Percentiles rank a stretch among this genome's conserved stretches.
phyloP scores from a whole-genome alignment of 2,797 vertebrate genomes.

The Hapalemur alaotrensis region DNA sequence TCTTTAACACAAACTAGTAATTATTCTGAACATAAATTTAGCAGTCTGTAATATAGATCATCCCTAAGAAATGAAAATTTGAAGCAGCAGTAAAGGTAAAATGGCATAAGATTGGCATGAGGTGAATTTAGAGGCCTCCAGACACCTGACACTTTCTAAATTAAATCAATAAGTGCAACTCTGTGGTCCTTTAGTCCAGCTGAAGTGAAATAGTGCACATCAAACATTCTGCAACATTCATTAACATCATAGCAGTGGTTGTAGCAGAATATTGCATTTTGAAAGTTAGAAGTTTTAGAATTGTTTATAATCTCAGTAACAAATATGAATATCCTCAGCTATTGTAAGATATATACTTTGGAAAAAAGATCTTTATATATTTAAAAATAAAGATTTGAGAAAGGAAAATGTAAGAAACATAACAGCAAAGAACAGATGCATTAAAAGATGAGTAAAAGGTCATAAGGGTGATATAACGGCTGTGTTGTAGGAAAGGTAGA shows the following conservation, averaged over 20 bases:
- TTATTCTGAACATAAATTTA: conserved; percentile 45
- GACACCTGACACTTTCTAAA: neutral
- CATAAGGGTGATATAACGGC: no score
- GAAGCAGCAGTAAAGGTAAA: neutral
- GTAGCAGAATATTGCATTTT: neutral
- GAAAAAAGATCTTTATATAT: neutral
- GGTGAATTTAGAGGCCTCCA: conserved; percentile 44
- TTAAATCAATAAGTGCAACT: conserved; percentile 5
- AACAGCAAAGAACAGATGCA: neutral
- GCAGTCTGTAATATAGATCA: neutral
- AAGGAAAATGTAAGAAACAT: neutral
- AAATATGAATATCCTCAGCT: neutral
- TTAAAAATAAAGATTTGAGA: neutral
- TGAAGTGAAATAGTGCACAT: neutral
- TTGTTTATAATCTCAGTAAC: neutral
- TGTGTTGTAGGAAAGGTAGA: neutral
- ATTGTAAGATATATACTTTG: neutral
- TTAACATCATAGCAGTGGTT: neutral
- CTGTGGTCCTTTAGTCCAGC: neutral
- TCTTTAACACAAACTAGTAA: conserved; percentile 27
- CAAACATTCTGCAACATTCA: neutral
- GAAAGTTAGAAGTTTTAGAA: neutral
- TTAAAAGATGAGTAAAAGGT: neutral
- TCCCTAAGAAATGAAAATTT: conserved; percentile 1
- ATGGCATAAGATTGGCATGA: neutral